Base-by-base conservation (phyloP, 2,888 invertebrate genomes). In the Brenthis daphne region DNA sequence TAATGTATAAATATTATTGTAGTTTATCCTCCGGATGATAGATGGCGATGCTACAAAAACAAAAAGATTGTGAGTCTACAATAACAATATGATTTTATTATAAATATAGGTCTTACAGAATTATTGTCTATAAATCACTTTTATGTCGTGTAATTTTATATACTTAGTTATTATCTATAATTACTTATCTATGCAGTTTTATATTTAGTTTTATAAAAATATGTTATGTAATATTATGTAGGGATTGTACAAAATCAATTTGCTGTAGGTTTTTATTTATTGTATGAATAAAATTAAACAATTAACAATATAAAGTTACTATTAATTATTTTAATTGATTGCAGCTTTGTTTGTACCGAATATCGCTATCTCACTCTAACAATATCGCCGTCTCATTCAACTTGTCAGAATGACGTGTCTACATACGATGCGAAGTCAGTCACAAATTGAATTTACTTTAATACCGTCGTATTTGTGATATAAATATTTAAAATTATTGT, bases 361-460 rank as follows among this genome's bases (percentile, higher is more conserved):
- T 76, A 68, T 33, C 54, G 70, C 33, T n/a, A 6, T 50, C 50
- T 33, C 60, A 5, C 50, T 50, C 48, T 33, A 16, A 33, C 33
- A 76, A 82, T 81, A 80, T 75, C 76, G 74, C 68, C 77, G 73
- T 88, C 85, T 73, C 80, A 68, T 64, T 85, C 80, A 77, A 77
- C 73, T 77, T 83, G 86, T 86, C 87, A 85, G 80, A 79, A 83
- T 90, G 90, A 90, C 90, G 89, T 90, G 89, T 88, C 75, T 75
- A 74, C 78, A 73, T 80, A 81, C 82, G 81, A 83, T 81, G 83
- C 79, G 90, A 90, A 90, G 90, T 92, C 90, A 91, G 91, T 92
- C 80, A 86, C 90, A 83, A 84, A 87, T 77, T 77, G 81, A 78
- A 74, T 83, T 75, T 77, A 79, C 80, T 75, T 80, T 84, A 79